Percentiles rank a stretch among this genome's conserved stretches.
These are phyloP conservation scores for Agrochola litura DNA, from an alignment of 2,888 invertebrate species.

Conservation along the genomic window DNA sequence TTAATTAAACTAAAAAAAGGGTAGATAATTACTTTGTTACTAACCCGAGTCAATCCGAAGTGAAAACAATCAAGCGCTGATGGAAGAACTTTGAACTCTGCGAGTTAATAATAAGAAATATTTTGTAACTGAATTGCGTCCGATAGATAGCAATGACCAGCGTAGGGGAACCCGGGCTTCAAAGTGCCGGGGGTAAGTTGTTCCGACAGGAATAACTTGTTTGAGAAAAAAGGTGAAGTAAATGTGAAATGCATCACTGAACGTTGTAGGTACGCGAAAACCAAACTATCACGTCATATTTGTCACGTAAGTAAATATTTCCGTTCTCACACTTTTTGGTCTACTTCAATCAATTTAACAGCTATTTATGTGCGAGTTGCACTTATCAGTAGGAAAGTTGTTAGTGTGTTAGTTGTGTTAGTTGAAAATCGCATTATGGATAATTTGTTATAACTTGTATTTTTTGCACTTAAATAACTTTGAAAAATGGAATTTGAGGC, in stretches of 20 bases:
- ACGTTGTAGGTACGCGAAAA: not conserved
- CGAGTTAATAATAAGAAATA: slow-evolving; percentile 2
- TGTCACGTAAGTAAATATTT: too few relatives aligned
- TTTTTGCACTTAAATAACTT: not conserved
- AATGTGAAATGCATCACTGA: not conserved
- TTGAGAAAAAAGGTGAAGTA: not conserved
- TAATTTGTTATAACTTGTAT: too few relatives aligned
- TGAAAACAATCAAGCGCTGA: not conserved
- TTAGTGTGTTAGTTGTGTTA: too few relatives aligned
- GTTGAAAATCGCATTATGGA: too few relatives aligned
- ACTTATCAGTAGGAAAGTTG: too few relatives aligned
- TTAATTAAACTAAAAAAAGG: not conserved
- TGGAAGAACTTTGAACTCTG: slow-evolving; percentile 9
- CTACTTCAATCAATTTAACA: too few relatives aligned
- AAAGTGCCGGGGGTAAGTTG: not conserved
- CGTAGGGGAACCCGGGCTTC: not conserved
- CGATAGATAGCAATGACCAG: slow-evolving; percentile 14
- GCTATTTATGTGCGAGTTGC: too few relatives aligned
- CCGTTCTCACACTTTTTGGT: too few relatives aligned
- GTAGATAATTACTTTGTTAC: not conserved
- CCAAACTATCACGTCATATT: too few relatives aligned
- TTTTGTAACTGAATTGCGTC: slow-evolving; percentile 14
- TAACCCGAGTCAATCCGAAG: not conserved
- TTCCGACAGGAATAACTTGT: not conserved
- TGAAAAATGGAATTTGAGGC: too few relatives aligned